These are phyloP conservation scores for Ennomos fuscantarius DNA, from an alignment of 2,888 invertebrate genomes.

Conservation along the genomic window DNA sequence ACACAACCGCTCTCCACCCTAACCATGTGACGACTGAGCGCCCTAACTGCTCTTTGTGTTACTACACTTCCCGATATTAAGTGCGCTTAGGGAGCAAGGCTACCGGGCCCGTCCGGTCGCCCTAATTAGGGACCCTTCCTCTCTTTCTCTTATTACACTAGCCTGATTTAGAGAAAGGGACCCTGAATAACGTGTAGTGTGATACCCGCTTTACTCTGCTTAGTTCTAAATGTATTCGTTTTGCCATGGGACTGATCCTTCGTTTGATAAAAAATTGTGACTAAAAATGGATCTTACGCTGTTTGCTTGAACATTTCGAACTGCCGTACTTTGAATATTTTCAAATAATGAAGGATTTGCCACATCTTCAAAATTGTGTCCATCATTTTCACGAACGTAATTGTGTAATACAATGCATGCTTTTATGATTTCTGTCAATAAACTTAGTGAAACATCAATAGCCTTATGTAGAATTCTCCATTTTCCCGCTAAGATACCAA, in stretches of 20 bases:
- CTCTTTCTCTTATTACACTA: too few species aligned
- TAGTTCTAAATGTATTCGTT: slow-evolving; percentile 41
- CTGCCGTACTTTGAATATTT: slow-evolving; percentile 42
- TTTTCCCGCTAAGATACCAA: slow-evolving; percentile 37
- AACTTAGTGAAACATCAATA: slow-evolving; percentile 39
- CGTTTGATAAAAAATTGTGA: slow-evolving; percentile 43
- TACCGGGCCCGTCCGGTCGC: too few species aligned
- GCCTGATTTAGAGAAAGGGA: too few species aligned
- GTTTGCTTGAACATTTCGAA: slow-evolving; percentile 41
- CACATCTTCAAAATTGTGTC: slow-evolving; percentile 43
- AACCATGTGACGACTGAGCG: too few species aligned
- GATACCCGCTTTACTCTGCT: slow-evolving; percentile 35
- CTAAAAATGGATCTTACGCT: slow-evolving; percentile 41
- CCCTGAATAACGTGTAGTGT: too few species aligned
- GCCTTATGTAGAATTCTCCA: slow-evolving; percentile 41
- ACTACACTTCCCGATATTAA: too few species aligned
- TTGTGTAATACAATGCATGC: slow-evolving; percentile 36
- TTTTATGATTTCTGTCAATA: slow-evolving; percentile 32
- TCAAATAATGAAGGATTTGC: slow-evolving; percentile 41
- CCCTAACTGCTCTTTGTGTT: too few species aligned
- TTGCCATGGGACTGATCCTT: slow-evolving; percentile 40
- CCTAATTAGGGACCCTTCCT: too few species aligned
- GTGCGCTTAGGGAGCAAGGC: too few species aligned
- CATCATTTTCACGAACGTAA: slow-evolving; percentile 41
- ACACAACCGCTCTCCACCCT: too few species aligned